Evolutionary conservation across 2,888 invertebrate species (phyloP).

Genomic region (Leuctra nigra): DNA sequence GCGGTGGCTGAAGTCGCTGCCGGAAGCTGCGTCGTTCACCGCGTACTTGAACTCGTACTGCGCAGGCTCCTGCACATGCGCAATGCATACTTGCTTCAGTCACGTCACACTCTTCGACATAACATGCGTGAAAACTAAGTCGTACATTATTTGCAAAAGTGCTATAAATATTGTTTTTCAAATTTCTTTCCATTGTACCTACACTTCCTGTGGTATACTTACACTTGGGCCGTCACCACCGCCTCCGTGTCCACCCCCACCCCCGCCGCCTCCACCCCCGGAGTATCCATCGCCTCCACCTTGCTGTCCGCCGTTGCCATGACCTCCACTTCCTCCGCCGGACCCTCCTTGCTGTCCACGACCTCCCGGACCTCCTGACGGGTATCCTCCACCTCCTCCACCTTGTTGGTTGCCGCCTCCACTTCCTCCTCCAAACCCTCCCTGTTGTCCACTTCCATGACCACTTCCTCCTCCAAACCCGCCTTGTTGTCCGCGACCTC

Average conservation of each 20-base stretch:
- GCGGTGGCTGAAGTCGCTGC: conserved; percentile 28
- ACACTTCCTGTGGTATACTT: too few species aligned
- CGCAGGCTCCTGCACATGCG: conserved; percentile 26
- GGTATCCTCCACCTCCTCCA: background rate
- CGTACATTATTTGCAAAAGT: too few species aligned
- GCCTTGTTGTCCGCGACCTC: background rate
- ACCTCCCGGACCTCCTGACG: conserved; percentile 16
- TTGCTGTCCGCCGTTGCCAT: background rate
- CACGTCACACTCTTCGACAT: background rate
- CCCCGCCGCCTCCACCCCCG: conserved; percentile 3
- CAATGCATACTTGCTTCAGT: background rate
- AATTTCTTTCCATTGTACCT: too few species aligned
- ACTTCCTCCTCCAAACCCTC: background rate
- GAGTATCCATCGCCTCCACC: conserved; percentile 11
- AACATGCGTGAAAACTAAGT: too few species aligned
- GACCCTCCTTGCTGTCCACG: background rate
- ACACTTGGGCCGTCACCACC: conserved; percentile 23
- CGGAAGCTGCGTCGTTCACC: conserved; percentile 26
- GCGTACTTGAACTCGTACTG: conserved; percentile 29
- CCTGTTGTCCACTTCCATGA: background rate
- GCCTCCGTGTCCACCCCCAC: conserved; percentile 13
- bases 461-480: background rate
- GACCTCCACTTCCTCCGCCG: background rate
- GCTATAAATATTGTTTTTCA: too few species aligned
- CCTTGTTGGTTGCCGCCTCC: background rate